Evolutionary conservation across 2,113 vertebrate genomes (phyloP), one percentile per base, ranked within the genome.

Genomic region (Mastomys natalensis): DNA sequence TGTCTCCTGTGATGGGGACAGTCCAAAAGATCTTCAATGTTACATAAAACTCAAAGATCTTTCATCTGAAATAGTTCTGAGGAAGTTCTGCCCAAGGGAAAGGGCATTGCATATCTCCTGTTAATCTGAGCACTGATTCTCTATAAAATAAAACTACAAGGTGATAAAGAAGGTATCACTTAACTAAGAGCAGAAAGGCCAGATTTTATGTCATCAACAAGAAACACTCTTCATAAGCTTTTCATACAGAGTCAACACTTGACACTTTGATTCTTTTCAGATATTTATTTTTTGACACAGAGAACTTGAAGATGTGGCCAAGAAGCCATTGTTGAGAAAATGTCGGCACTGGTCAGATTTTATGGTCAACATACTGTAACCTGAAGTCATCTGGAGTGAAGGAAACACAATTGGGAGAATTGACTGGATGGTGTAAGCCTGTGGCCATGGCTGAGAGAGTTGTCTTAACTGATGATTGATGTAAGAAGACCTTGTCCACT

Each of bases 21-120:
- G 78, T 93, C 88, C 43, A 68, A 89, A 84, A 95, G 40, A 76
- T 90, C 45, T 93, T 81, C 26, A 91, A 6, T 62, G 48, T 12
- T 78, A 17, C 53, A 22, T 5, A 76, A 13, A 90, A 45, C 81
- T 84, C 53, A 95, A 76, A 80, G 19, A 76, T 58, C 31, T 93
- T 87, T 74, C 43, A 66, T 68, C 15, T 66, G 34, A 97, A 80
- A 64, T 74, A 48, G 12, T 73, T 91, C n/a, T 66, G 6, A 82
- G 29, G 0, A 8, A 82, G 48, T 60, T 43, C 34, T 74, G 43
- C 40, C 53, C 76, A 64, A 91, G 78, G 31, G 37, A 12, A 91
- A 53, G 15, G 10, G 3, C 84, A 73, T 58, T 94, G 55, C 7
- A 31, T 58, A 88, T 53, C 48, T 24, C 48, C 40, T 60, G 17